Percentiles rank a stretch among this genome's conserved stretches.
phyloP scores from a whole-genome alignment of 2,797 vertebrate genomes.

The Hydrophis major region DNA sequence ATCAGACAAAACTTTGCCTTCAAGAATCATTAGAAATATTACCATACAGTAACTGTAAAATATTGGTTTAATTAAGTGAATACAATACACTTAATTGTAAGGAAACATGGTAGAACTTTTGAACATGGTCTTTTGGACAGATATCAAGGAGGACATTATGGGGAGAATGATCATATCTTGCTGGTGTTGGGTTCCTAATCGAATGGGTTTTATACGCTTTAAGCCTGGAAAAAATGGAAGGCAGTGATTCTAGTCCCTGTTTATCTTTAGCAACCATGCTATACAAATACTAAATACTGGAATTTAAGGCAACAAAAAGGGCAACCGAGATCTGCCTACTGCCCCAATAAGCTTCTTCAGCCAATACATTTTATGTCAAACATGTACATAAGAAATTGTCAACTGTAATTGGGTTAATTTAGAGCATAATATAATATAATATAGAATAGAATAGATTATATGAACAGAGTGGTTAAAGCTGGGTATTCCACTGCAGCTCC shows the following conservation, averaged over 20 bases:
- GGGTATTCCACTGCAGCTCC: background rate
- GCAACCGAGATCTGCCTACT: background rate
- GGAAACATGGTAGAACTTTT: background rate
- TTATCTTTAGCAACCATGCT: background rate
- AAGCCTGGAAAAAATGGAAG: background rate
- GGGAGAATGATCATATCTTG: background rate
- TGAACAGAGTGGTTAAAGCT: background rate
- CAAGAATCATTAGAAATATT: background rate
- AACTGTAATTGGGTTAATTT: background rate
- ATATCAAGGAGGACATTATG: background rate
- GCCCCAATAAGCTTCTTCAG: background rate
- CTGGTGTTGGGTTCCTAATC: background rate
- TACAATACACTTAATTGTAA: background rate
- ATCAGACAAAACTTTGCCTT: background rate
- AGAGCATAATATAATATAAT: background rate
- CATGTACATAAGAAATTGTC: background rate
- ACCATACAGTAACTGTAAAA: background rate
- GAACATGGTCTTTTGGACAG: background rate
- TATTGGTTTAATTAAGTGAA: background rate
- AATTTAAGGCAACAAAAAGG: background rate
- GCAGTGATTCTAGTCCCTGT: background rate
- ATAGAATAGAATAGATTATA: background rate
- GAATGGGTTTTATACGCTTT: background rate
- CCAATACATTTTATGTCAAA: background rate
- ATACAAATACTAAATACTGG: background rate